A percentile compares a stretch with the other conserved stretches of the same genome.
Evolutionary conservation across 2,797 vertebrate species (phyloP).

Genomic region (Molossus molossus): DNA sequence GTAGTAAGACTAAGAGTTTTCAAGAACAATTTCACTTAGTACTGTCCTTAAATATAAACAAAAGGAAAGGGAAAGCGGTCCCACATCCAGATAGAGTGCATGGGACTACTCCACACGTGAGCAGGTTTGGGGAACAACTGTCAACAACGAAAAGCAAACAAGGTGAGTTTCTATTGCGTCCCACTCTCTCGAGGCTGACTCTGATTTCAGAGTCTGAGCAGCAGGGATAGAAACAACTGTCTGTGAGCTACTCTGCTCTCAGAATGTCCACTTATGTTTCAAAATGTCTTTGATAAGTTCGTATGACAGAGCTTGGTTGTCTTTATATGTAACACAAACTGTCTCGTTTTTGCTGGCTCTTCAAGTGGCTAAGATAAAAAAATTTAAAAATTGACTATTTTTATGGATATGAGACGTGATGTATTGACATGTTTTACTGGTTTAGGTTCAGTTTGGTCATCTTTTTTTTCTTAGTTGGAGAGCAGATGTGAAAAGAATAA

Average conservation of each 20-base stretch:
- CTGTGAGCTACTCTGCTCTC: conserved; percentile 84
- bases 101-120: not conserved
- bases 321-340: conserved; percentile 80
- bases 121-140: not conserved
- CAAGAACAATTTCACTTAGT: not conserved
- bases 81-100: not conserved
- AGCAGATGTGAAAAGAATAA: conserved; percentile 64
- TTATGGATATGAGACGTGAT: conserved; percentile 75
- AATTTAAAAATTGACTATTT: conserved; percentile 4
- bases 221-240: conserved; percentile 86
- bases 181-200: conserved; percentile 43
- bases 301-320: conserved; percentile 83
- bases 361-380: conserved; percentile 75
- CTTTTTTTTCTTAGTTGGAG: conserved; percentile 31
- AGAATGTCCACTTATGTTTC: conserved; percentile 71
- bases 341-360: conserved; percentile 77
- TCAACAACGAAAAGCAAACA: not conserved
- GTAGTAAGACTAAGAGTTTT: not conserved
- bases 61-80: not conserved
- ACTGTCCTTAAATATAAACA: not conserved
- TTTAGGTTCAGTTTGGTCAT: conserved; percentile 68
- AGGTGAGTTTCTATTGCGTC: not conserved
- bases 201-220: conserved; percentile 62
- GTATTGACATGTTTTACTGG: conserved; percentile 76
- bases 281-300: conserved; percentile 84